Base-by-base conservation (phyloP, 2,797 vertebrate genomes). In the Champsocephalus gunnari region DNA sequence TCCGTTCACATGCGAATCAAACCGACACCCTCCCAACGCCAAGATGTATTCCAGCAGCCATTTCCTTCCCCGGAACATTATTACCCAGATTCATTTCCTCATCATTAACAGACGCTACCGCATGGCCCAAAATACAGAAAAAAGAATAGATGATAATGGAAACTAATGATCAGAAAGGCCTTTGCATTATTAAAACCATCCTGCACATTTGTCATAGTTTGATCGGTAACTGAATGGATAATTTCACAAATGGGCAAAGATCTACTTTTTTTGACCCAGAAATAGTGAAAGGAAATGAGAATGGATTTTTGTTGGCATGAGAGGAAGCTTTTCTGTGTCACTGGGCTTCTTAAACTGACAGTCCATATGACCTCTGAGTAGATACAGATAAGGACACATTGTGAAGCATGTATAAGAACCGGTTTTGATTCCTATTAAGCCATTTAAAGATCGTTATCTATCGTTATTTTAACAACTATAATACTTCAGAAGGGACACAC, bases 21-120 rank as follows among this genome's bases (percentile, higher is more conserved):
- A 73, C 19, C 14, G 66, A 70, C 66, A 56, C 10, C 32, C 53
- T 48, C 38, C 12, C 49, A 47, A 19, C 9, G 0, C 74, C 34
- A 16, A 17, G 12, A 21, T 49, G 81, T 64, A 71, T 76, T 66
- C 72, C 78, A 79, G 71, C 51, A 60, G 73, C 74, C 68, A 66
- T 80, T 83, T 84, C 77, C 70, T 60, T 58, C 55, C 58, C 60
- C 13, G 4, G 62, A 49, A 71, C 24, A 59, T 79, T 63, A 84
- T 72, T 54, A 60, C 59, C 58, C 43, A 38, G 69, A 82, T 84
- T 79, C 19, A 81, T 86, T 73, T 77, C 71, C 67, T 79, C 79
- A 47, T 77, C 63, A 71, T 69, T 61, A 66, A 44, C 62, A 75
- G 38, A 49, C 56, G 59, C 2, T 44, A 63, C 38, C 24, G 49